Base-by-base conservation (phyloP, 2,888 invertebrate species). In the Drosophila gaucha region DNA sequence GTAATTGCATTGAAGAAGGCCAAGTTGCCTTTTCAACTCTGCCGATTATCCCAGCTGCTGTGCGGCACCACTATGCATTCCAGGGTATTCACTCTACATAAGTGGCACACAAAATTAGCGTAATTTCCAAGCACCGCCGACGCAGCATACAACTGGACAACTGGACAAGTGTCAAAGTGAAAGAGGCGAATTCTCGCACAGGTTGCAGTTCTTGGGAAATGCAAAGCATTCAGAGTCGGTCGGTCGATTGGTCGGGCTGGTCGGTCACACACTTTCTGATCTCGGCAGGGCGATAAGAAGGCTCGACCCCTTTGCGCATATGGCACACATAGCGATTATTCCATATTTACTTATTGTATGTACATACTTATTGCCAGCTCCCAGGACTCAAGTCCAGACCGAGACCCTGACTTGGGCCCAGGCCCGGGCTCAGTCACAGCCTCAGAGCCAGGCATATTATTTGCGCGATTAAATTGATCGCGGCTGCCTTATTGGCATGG, bases 381-480 rank as follows among this genome's bases (percentile, higher is more conserved):
- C 57, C 76, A 71, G 76, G 77, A 76, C 60, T 60, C 49, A 26
- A 67, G 70, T 6, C 38, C 46, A 44, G 24, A 20, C 57, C 10
- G 28, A 50, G 38, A 6, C 49, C 9, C 18, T 24, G 12, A 24
- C 14, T 2, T 31, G 36, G 2, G 10, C 46, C n/a, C 22, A 33
- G 12, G 8, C 63, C 24, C 62, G 31, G 31, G 3, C 18, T 3
- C 52, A 44, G 46, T 12, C 49, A 30, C 20, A 31, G 22, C 8
- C 60, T 9, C 36, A 38, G 55, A 41, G 50, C 43, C 26, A 74
- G 73, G 67, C 76, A 87, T 90, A 89, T 90, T 90, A 90, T 90
- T 90, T 90, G 90, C 79, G 87, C 89, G 89, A 90, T 90, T 90
- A 90, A 90, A 90, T 89, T 90, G 90, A 89, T 90, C 90, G 84